phyloP scores from a whole-genome alignment of 2,888 invertebrate species.

The Leucophenga montana region DNA sequence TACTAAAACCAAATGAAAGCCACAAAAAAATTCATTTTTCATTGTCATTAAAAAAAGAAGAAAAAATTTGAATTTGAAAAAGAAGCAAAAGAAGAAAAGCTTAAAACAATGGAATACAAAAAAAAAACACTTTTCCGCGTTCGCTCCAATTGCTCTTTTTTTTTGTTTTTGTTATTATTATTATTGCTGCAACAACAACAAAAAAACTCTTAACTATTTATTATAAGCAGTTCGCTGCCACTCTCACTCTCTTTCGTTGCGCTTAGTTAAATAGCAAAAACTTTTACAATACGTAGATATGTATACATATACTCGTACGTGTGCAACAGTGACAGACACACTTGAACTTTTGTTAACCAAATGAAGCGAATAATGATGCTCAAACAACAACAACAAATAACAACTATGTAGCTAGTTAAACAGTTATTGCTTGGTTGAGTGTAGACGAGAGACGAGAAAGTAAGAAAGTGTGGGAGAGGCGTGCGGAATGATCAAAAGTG shows the following conservation, averaged over 20 bases:
- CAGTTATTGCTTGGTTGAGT: not conserved
- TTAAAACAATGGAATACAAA: constrained; percentile 31
- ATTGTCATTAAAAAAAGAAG: constrained; percentile 49
- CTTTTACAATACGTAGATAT: not conserved
- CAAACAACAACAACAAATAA: constrained; percentile 22
- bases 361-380: constrained; percentile 11
- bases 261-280: not conserved
- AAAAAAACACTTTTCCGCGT: constrained; percentile 35
- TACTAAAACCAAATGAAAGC: not conserved
- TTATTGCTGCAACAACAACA: constrained; percentile 43
- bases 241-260: not conserved
- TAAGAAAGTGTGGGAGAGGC: not conserved
- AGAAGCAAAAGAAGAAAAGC: constrained; percentile 53
- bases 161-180: constrained; percentile 32
- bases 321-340: constrained; percentile 8
- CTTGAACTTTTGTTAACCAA: constrained; percentile 13
- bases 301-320: no score
- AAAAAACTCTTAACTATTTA: constrained; percentile 12
- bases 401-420: not conserved
- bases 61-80: constrained; percentile 45
- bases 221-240: not conserved
- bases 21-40: constrained; percentile 45
- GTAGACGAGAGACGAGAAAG: not conserved
- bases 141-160: constrained; percentile 30
- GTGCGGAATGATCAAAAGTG: not conserved